Conservation (phyloP, 2,888 invertebrate genomes). For the Abrostola triplasia region DNA sequence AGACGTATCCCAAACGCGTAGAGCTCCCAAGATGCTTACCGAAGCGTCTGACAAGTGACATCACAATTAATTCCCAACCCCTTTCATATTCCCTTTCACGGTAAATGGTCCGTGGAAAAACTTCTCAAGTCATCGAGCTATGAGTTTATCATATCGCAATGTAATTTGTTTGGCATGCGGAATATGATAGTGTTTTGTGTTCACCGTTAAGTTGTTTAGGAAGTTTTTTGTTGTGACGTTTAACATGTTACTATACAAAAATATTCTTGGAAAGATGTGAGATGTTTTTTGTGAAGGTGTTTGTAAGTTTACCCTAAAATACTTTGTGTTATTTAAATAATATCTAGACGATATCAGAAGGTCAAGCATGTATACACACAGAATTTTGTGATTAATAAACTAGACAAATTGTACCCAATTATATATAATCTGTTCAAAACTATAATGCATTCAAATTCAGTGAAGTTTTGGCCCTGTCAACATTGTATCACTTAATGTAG, state of each 20-base stretch:
- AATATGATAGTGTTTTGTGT: constrained; percentile 24
- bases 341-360: too few species aligned
- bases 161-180: constrained; percentile 32
- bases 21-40: constrained; percentile 44
- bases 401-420: too few species aligned
- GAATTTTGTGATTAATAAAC: too few species aligned
- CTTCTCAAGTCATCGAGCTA: constrained; percentile 64
- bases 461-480: constrained; percentile 12
- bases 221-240: background rate
- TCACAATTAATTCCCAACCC: constrained; percentile 76
- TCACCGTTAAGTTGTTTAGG: constrained; percentile 24
- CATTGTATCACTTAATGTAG: constrained; percentile 22
- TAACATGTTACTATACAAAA: background rate
- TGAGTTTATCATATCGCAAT: constrained; percentile 52
- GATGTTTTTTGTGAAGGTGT: background rate
- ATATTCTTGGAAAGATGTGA: background rate
- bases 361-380: too few species aligned
- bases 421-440: background rate
- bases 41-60: constrained; percentile 72
- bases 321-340: background rate
- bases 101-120: constrained; percentile 76
- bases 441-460: background rate
- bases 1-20: constrained; percentile 32
- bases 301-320: background rate
- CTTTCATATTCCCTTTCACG: constrained; percentile 70